These are phyloP conservation scores for Steinernema khuongi DNA, from an alignment of 1,140 invertebrate species.

Conservation along the genomic window DNA sequence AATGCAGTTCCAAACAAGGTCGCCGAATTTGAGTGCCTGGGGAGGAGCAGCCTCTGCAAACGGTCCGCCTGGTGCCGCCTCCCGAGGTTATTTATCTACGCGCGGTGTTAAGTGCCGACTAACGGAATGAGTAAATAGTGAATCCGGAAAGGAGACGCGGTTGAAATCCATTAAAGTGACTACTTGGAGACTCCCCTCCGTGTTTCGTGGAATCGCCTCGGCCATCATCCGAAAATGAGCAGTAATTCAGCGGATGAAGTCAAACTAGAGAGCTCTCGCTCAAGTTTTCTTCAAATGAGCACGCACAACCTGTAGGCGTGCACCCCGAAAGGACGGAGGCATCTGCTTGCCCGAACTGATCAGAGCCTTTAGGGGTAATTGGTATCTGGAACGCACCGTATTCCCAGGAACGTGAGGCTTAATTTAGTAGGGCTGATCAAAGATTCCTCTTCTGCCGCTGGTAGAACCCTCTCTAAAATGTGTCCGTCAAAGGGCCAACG, in stretches of 20 bases:
- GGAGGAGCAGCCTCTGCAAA: too few species aligned
- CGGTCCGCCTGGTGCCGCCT: not conserved
- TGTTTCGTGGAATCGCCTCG: not conserved
- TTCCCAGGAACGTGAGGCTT: not conserved
- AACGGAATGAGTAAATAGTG: conserved; percentile 15
- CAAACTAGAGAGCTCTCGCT: not conserved
- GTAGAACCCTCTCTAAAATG: too few species aligned
- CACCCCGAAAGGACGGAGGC: not conserved
- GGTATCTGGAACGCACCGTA: not conserved
- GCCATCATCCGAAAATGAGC: not conserved
- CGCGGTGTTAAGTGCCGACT: conserved; percentile 9
- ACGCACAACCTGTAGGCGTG: not conserved
- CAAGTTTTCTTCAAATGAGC: conserved; percentile 1
- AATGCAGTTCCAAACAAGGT: too few species aligned
- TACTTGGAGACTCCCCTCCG: not conserved
- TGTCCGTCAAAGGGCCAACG: not conserved
- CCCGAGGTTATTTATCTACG: not conserved
- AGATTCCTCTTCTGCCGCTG: not conserved
- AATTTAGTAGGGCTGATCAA: not conserved
- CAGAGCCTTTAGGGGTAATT: not conserved
- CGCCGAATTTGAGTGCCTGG: too few species aligned
- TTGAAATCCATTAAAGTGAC: conserved; percentile 8
- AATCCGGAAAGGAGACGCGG: not conserved
- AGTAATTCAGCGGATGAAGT: not conserved
- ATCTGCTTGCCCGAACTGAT: not conserved